Base-by-base conservation (phyloP, 2,113 vertebrate species). In the Campylorhamphus procurvoides region DNA sequence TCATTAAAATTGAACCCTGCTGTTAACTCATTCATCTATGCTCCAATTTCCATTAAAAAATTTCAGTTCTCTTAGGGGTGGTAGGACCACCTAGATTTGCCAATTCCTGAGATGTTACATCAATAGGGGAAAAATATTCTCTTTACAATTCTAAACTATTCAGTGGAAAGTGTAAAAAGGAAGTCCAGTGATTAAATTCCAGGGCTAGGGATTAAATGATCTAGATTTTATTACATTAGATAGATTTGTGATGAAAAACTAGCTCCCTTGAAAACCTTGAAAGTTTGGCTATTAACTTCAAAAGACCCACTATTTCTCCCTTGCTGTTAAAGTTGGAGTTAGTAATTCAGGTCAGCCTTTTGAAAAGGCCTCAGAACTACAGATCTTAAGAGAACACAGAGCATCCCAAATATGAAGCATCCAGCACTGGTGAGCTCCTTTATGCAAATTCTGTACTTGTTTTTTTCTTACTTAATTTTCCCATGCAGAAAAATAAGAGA, bases 1-100 rank as follows among this genome's bases (percentile, higher is more conserved):
- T 95, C 96, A 97, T 96, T 96, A 97, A 92, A 95, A 96, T 60
- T 86, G 96, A 96, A 94, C 90, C 94, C 96, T 90, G 88, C 92
- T 96, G 95, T 91, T 91, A 94, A 62, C 76, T 96, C 79, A 90
- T 96, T 96, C 92, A 96, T 94, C 92, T 96, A 7, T 81, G 93
- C 16, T 96, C 88, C 76, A 75, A 94, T 96, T 94, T 92, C 80
- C 83, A 90, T 94, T 90, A 90, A 88, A 96, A 88, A 68, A 4
- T 59, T 75, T 92, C 64, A 71, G 31, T 68, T 90, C 92, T 86
- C 74, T 89, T 86, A 75, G 69, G 83, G 64, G 72, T 88, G 47
- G 82, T 78, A 87, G 40, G 93, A 94, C 93, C 94, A 95, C 92
- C 85, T 93, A 94, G 85, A 95, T 86, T 96, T 94, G 63, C 63